These are phyloP conservation scores for Myrmecobius fasciatus DNA, from an alignment of 2,113 vertebrate genomes.

Conservation along the genomic window DNA sequence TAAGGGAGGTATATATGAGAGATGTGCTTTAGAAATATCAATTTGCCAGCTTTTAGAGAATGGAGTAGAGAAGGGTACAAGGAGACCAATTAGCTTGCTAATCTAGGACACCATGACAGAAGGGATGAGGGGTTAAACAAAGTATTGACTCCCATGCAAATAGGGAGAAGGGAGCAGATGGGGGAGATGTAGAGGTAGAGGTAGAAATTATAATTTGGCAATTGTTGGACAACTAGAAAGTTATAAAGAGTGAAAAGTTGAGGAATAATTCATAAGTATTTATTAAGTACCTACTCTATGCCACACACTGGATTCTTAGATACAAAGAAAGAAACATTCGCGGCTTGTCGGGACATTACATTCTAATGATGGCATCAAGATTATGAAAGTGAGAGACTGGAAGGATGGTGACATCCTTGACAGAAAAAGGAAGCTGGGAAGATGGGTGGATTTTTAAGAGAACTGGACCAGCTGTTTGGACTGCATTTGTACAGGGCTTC, in stretches of 20 bases:
- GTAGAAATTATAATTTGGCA: neutral
- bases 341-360: neutral
- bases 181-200: neutral
- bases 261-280: neutral
- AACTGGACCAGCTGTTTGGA: conserved; percentile 80
- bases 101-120: neutral
- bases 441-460: neutral
- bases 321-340: neutral
- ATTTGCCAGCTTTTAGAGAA: neutral
- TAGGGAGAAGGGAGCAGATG: neutral
- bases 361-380: neutral
- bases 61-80: neutral
- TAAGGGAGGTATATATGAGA: neutral
- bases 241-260: neutral
- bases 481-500: conserved; percentile 81
- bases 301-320: neutral
- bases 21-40: neutral
- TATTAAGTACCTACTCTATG: neutral
- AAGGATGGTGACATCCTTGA: neutral
- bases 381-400: neutral
- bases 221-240: neutral
- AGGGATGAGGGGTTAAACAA: neutral
- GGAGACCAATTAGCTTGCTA: neutral
- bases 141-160: neutral
- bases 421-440: neutral